Evolutionary conservation across 2,797 vertebrate genomes (phyloP), one percentile per base, ranked within the genome.

Genomic region (Anabas testudineus): DNA sequence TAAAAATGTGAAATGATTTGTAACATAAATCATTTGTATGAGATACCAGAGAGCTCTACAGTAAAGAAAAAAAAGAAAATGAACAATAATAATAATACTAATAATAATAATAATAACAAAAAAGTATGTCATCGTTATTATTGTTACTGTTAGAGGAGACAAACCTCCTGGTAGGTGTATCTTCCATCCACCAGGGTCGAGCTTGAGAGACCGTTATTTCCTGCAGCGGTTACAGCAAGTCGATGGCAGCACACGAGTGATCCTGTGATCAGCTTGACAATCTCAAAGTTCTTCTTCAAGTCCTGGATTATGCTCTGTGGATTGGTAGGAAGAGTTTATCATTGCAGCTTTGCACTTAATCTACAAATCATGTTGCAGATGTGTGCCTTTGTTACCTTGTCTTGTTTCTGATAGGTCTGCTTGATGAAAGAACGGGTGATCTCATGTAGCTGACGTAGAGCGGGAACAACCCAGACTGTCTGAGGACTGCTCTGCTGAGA

Each of bases 271-370:
- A 99, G 64, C 77, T 99, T 99, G 74, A 99, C 97, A 1, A 99
- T 99, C 93, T 99, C 98, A 90, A 99, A 99, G 87, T 99, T 99
- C 91, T 98, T 99, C 94, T 99, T 99, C 90, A 99, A 87, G 87
- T 99, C 98, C 85, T 99, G 98, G 83, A 99, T 99, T 89, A 99
- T 99, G 93, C 96, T 98, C 97, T 99, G 90, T 42, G 13, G 61
- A 46, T 15, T 52, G 51, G 12, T 12, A 22, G 28, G 57, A 5
- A 54, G n/a, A 13, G 3, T 30, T 81, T 74, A 74, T 2, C 26
- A 19, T 36, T 9, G 34, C 6, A 36, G 19, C 16, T 13, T 4
- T 18, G 14, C 26, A n/a, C n/a, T 2, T 12, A n/a, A 2, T 1
- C 6, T 19, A 46, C 1, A 30, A 32, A 26, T 43, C 3, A 1